These are phyloP conservation scores for Acanthurus tractus DNA, from an alignment of 2,797 vertebrate species.

Conservation along the genomic window DNA sequence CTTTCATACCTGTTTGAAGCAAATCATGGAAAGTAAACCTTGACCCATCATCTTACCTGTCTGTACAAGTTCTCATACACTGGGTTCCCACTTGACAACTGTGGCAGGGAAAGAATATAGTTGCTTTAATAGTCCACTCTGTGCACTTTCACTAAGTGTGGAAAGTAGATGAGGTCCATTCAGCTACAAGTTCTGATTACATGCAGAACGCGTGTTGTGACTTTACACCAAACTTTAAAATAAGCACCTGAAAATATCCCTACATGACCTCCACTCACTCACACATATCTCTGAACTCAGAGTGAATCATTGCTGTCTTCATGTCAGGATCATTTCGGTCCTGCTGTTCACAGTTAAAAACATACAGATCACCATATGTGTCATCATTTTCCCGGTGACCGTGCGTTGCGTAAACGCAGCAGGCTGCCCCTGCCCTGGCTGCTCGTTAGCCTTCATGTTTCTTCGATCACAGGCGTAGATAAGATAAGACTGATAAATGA, in stretches of 20 bases:
- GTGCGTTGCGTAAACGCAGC: conserved; percentile 4
- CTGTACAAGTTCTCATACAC: conserved; percentile 94
- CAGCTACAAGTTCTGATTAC: neutral
- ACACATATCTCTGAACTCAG: neutral
- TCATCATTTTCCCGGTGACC: neutral
- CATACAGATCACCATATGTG: neutral
- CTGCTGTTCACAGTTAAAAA: neutral
- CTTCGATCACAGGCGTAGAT: neutral
- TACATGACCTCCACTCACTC: neutral
- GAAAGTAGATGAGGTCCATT: neutral
- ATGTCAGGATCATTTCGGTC: neutral
- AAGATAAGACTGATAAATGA: neutral
- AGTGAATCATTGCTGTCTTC: too few relatives aligned
- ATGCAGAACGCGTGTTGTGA: neutral
- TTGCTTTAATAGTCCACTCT: neutral
- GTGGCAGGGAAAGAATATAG: conserved; percentile 47
- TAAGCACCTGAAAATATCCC: neutral
- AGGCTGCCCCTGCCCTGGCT: neutral
- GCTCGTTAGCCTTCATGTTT: neutral
- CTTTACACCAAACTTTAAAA: too few relatives aligned
- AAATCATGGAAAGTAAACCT: neutral
- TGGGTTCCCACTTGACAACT: conserved; percentile 93
- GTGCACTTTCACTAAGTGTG: neutral
- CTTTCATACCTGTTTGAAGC: neutral
- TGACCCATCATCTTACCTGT: conserved; percentile 86